Percentiles rank a stretch among this genome's conserved stretches.
These are phyloP conservation scores for roundworm (Caenorhabditis elegans) DNA, from an alignment of 1,140 invertebrate species.

Conservation along the genomic window WBcel235 BX284605.5:10967501-10968000, in stretches of 20 bases:
- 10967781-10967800: constrained; percentile 78
- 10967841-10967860: constrained; percentile 22
- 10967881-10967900: background rate
- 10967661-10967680: constrained; percentile 95
- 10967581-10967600: constrained; percentile 20
- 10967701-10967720: constrained; percentile 86
- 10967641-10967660: constrained; percentile 72
- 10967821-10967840: constrained; percentile 21
- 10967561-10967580: constrained; percentile 40
- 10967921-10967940: too few species aligned
- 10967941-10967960: too few species aligned
- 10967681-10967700: constrained; percentile 81
- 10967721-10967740: constrained; percentile 88
- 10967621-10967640: too few species aligned
- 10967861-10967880: constrained; percentile 27
- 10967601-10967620: constrained; percentile 16
- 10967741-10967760: constrained; percentile 82
- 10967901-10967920: background rate
- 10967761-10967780: constrained; percentile 98
- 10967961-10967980: background rate
- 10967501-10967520: constrained; percentile 12
- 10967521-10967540: constrained; percentile 39
- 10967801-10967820: constrained; percentile 17
- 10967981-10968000: background rate
- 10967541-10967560: constrained; percentile 35